phyloP scores from a whole-genome alignment of 2,113 vertebrate genomes.

The Polyodon spathula region DNA sequence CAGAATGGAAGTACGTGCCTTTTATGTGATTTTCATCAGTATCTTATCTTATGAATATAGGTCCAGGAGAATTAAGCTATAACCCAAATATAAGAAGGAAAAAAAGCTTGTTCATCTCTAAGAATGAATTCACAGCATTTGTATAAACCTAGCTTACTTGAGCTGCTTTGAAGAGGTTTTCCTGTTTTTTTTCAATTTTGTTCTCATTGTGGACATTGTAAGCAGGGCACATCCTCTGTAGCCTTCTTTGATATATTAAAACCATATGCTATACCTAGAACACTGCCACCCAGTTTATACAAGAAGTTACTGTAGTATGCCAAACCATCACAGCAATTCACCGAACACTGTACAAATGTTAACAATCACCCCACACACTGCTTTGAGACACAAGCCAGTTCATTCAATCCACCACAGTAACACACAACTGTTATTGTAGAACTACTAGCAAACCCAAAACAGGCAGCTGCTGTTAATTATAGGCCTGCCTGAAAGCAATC shows the following conservation, averaged over 20 bases:
- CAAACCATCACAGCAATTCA: background rate
- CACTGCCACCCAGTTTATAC: conserved; percentile 5
- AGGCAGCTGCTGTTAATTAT: background rate
- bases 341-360: background rate
- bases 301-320: background rate
- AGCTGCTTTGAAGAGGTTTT: background rate
- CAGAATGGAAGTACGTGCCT: no score
- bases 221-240: no score
- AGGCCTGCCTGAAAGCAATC: background rate
- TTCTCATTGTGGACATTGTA: background rate
- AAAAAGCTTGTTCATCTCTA: background rate
- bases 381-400: background rate
- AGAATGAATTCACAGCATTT: background rate
- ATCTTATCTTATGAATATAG: background rate
- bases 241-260: background rate
- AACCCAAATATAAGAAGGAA: background rate
- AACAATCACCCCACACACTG: background rate
- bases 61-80: background rate
- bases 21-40: no score
- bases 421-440: conserved; percentile 5
- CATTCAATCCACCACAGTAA: conserved; percentile 6
- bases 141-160: background rate
- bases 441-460: background rate
- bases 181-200: background rate
- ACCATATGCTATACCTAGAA: background rate